Evolutionary conservation across 1,140 invertebrate species (phyloP), one percentile per base, ranked within the genome.

Genomic region (Matsumurasca onukii): DNA sequence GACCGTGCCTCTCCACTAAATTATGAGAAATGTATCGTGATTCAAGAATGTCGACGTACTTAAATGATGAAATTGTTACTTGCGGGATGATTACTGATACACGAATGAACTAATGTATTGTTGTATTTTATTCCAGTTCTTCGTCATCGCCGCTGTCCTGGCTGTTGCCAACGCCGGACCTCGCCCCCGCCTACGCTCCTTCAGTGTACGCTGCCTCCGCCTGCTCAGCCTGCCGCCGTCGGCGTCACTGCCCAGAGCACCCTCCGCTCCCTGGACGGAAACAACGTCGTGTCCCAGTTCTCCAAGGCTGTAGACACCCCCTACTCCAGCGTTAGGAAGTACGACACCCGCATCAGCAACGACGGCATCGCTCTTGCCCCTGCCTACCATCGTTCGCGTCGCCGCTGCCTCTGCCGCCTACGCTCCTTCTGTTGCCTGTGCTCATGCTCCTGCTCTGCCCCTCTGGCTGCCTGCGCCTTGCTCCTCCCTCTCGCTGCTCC

Each of bases 281-380:
- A 77, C 73, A 72, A 76, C 70, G 69, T 77, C 48, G 72, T 78
- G 9, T 75, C 76, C 70, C 75, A 76, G 67, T 76, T 77, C 75
- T 70, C 71, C 71, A 78, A 78, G 72, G 74, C 75, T 67, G 71
- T 77, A 69, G 76, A 77, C 68, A 78, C 77, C 57, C 74, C 79
- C 2, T 77, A 74, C 75, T 75, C 76, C 69, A 75, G 71, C 68
- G 76, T 79, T 59, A 72, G 75, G 57, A 80, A 80, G 70, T 74
- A 73, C 68, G 79, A 80, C 72, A 75, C 77, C 64, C 73, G 78
- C 29, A 73, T 77, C 29, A 78, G 75, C 74, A 80, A 79, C 73
- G 61, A 61, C 61, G 69, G 57, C 48, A 52, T 61, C 31, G 67
- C 62, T 22, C 27, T 48, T 51, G 69, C 74, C 31, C 59, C 63